These are phyloP conservation scores for Venusia cambrica DNA, from an alignment of 2,888 invertebrate species.

Conservation along the genomic window DNA sequence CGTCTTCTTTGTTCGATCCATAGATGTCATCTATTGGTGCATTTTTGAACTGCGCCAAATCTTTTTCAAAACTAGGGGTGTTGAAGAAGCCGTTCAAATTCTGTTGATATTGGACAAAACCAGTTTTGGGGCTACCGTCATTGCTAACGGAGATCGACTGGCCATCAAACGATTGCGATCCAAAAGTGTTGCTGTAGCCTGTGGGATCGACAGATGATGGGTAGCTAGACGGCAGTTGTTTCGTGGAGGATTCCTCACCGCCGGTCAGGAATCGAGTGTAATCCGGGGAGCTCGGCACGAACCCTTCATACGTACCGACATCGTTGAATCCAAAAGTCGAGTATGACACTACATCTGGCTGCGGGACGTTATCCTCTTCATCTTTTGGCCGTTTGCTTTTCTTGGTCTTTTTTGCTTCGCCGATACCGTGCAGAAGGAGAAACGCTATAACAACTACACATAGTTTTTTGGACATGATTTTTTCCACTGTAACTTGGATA, in stretches of 20 bases:
- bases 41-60: slow-evolving; percentile 42
- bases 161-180: slow-evolving; percentile 42
- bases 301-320: slow-evolving; percentile 65
- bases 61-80: slow-evolving; percentile 44
- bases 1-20: slow-evolving; percentile 39
- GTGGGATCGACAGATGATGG: slow-evolving; percentile 59
- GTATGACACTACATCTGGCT: slow-evolving; percentile 69
- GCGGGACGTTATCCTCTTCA: slow-evolving; percentile 54
- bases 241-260: slow-evolving; percentile 55
- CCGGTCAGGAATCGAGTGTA: slow-evolving; percentile 54
- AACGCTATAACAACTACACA: slow-evolving; percentile 49
- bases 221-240: slow-evolving; percentile 65
- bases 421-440: slow-evolving; percentile 38
- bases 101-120: slow-evolving; percentile 51
- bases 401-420: slow-evolving; percentile 53
- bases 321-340: slow-evolving; percentile 73
- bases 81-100: slow-evolving; percentile 49
- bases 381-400: slow-evolving; percentile 54
- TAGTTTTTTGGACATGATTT: slow-evolving; percentile 55
- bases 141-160: slow-evolving; percentile 40
- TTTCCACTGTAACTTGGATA: slow-evolving; percentile 37
- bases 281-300: slow-evolving; percentile 68
- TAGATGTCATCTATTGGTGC: slow-evolving; percentile 37
- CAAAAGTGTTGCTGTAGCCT: slow-evolving; percentile 48
- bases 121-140: slow-evolving; percentile 44